Evolutionary conservation across 2,113 vertebrate species (phyloP), one percentile per base, ranked within the genome.

Genomic region (Serinus canaria): DNA sequence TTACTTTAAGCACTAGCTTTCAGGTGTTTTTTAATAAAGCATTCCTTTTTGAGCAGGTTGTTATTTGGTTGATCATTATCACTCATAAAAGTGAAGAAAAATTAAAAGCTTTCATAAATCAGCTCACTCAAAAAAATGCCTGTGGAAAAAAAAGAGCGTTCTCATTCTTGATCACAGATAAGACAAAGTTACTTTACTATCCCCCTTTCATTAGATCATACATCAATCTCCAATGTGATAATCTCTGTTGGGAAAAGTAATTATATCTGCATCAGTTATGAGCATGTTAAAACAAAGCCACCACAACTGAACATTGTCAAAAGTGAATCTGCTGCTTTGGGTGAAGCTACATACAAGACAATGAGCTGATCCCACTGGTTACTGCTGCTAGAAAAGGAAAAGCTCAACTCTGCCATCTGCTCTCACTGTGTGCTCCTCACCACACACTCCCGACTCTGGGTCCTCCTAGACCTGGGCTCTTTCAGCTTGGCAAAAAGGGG

Each of bases 241-340:
- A 92, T 58, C 59, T 50, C 73, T 23, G 80, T 93, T 41, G 35
- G 81, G 91, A 96, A 97, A 97, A 96, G 94, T 97, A 97, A 98
- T 98, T 95, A 93, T 47, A 95, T 44, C 87, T 95, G 77, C 91
- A 97, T 94, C 89, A 95, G 93, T 97, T 97, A 92, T 73, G 59
- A 96, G 92, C 49, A 41, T 55, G 82, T 87, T 95, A 97, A 92
- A 97, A 94, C 96, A 97, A 97, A 96, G 85, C 75, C 46, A 37
- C 47, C 52, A 79, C 77, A 41, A 94, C 88, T 73, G 84, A 94
- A 93, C 33, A 39, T 64, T 87, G 86, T 90, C 92, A 94, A 91
- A 96, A 78, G 93, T 87, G 90, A 96, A 92, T 91, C 62, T 95
- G 70, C 70, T 94, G 79, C 92, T 95, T 94, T 84, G 72, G 73